Evolutionary conservation across 2,888 invertebrate species (phyloP).

Genomic region (Cantharis lateralis): DNA sequence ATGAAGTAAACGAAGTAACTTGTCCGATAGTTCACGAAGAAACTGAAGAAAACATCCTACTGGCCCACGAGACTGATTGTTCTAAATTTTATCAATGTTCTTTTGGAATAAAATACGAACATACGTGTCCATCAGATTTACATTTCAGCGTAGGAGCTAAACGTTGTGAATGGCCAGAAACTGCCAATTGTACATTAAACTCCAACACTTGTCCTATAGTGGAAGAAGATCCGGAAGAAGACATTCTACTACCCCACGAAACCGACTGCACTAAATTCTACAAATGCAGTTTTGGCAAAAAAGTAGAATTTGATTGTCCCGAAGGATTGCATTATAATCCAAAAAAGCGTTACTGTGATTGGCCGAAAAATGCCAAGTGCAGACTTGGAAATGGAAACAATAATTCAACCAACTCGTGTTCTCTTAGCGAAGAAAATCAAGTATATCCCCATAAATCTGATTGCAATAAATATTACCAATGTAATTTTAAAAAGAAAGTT

Average conservation of each 20-base stretch:
- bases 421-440: background rate
- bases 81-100: conserved; percentile 32
- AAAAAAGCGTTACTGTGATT: conserved; percentile 19
- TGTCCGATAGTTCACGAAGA: background rate
- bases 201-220: background rate
- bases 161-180: conserved; percentile 36
- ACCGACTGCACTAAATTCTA: conserved; percentile 25
- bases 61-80: conserved; percentile 28
- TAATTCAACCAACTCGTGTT: conserved; percentile 5
- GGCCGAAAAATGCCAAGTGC: conserved; percentile 30
- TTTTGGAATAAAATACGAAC: conserved; percentile 17
- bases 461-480: conserved; percentile 26
- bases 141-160: conserved; percentile 30
- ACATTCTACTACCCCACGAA: conserved; percentile 18
- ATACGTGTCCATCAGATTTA: conserved; percentile 29
- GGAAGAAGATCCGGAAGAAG: conserved; percentile 12
- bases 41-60: background rate
- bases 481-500: conserved; percentile 23
- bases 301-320: conserved; percentile 2
- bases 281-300: conserved; percentile 12
- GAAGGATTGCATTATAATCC: conserved; percentile 9
- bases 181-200: conserved; percentile 22
- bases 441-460: conserved; percentile 4
- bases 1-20: background rate
- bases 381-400: background rate